Percentiles rank a stretch among this genome's conserved stretches.
Conservation (phyloP, 2,888 invertebrate genomes). For the Agrotis exclamationis region DNA sequence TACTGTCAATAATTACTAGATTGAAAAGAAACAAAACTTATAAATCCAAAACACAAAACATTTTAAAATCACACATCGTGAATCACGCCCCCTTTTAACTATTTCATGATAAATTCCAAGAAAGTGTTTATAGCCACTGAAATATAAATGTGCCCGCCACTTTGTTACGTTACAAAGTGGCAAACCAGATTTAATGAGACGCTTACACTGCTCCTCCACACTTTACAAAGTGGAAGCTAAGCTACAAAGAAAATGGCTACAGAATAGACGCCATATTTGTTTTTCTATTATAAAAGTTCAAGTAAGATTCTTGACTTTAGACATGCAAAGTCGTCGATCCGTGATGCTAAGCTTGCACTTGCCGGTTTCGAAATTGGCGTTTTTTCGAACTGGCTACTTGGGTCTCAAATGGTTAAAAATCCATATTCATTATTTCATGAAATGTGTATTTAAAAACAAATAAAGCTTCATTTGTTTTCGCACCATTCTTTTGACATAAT, state of each 20-base stretch:
- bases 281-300: slow-evolving; percentile 21
- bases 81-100: slow-evolving; percentile 2
- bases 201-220: slow-evolving; percentile 30
- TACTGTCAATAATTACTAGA: no score
- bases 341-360: no score
- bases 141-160: slow-evolving; percentile 39
- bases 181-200: slow-evolving; percentile 58
- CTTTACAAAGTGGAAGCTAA: slow-evolving; percentile 29
- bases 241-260: slow-evolving; percentile 30
- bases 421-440: no score
- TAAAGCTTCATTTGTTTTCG: no score
- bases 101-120: slow-evolving; percentile 19
- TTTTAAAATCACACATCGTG: background rate
- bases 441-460: no score
- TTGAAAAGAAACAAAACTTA: no score
- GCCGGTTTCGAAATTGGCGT: no score
- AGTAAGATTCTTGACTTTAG: background rate
- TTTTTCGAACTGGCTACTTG: no score
- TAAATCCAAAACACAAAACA: background rate
- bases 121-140: slow-evolving; percentile 29
- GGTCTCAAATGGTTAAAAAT: no score
- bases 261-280: slow-evolving; percentile 3
- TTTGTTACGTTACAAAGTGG: slow-evolving; percentile 43
- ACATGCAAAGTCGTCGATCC: no score
- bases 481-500: no score